Base-by-base conservation (phyloP, 64 coral and sea anemone species). In the Montipora foliosa region DNA sequence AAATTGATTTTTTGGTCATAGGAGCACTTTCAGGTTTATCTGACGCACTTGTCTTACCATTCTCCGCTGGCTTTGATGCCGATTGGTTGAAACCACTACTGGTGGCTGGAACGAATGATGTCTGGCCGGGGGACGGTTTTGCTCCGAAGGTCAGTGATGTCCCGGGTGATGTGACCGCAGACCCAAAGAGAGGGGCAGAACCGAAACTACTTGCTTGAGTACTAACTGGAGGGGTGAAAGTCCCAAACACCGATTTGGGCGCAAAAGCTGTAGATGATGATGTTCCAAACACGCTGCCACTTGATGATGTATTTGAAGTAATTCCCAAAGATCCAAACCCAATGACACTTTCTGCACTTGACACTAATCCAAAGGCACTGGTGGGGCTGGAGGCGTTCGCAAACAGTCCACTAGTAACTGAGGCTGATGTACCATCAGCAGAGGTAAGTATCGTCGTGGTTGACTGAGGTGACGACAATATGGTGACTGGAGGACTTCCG, bases 161-260 rank as follows among this genome's bases (percentile, higher is more conserved):
- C 12, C 49, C 49, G 13, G 72, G n/a, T 44, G 87, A 58, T 59
- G 72, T 47, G 70, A 5, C 76, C 8, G 49, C 17, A 16, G 19
- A 89, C 15, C 70, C 70, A 59, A 77, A 75, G 13, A 25, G 60
- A 70, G 47, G 15, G 8, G 75, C 47, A 44, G 80, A 44, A 79
- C 84, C 84, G 74, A 93, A 93, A 5, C n/a, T 5, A 11, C 8
- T 66, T 8, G 74, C 91, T 78, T 91, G 77, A 68, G 37, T 71
- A 17, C 51, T 61, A 4, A 60, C 87, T 59, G 87, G 21, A 44
- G 74, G 16, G 12, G 48, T 77, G 10, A 78, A 77, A 75, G 87
- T 16, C 15, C 72, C 71, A 67, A 78, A 89, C 8, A 77, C 25
- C 4, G 73, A 37, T 19, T 72, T 89, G 22, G 87, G 24, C 1